Evolutionary conservation across 2,113 vertebrate species (phyloP), one percentile per base, ranked within the genome.

Genomic region (Paradoxurus hermaphroditus): DNA sequence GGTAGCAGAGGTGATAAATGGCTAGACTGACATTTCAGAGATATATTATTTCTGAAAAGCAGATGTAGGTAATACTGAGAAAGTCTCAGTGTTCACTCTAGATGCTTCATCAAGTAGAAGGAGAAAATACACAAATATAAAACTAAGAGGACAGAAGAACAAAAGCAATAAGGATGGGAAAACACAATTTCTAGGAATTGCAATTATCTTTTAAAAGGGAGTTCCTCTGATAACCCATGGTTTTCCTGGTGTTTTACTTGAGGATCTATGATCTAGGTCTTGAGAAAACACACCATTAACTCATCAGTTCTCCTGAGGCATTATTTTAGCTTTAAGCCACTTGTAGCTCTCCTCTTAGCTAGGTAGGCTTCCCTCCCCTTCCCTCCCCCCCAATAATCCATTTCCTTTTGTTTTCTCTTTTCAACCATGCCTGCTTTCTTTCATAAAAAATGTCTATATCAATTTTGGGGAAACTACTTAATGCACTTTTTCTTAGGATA

Each of bases 191-290:
- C 6, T 65, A 86, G 10, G 75, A 70, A 87, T 27, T 25, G 13
- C 19, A 75, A 3, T 53, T 75, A 21, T 78, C 6, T 85, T 91
- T 82, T 39, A 41, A 70, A 94, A 88, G 11, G 41, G 59, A 84
- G 9, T 53, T 49, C 67, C 18, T 90, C 29, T 65, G 39, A 77
- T 23, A 82, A 44, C 39, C 34, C 29, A 34, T 34, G 77, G 92
- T 53, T 79, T 91, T 77, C 75, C 21, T 85, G 34, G 34, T 41
- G 25, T 96, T 79, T 96, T 85, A 36, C 59, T 90, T 93, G 90
- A 41, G 46, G 29, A 90, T 93, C 15, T 23, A 7, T 12, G 34
- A 3, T 77, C 29, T 77, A 13, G 41, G 79, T 88, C 41, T 81
- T 86, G 95, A 84, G 81, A 86, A 88, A 95, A 75, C n/a, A 77